Evolutionary conservation across 1,140 invertebrate species (phyloP), one percentile per base, ranked within the genome.

Genomic region (Schlechtendalia chinensis): DNA sequence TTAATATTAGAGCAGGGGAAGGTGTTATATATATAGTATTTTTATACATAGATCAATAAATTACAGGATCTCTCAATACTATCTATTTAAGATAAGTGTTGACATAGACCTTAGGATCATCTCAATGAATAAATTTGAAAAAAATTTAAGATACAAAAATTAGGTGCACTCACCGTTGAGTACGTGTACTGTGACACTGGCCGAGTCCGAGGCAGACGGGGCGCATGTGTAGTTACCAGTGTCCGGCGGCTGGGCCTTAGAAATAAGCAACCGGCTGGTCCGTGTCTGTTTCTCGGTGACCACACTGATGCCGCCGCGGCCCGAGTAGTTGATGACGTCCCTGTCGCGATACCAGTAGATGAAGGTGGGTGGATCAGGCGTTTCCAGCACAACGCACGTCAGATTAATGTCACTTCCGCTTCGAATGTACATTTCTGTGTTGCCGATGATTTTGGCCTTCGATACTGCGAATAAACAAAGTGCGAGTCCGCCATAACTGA

Each of bases 291-390:
- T 93, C 84, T 95, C 94, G 1, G 94, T 95, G 29, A 95, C 91
- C 29, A 96, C 93, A 83, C 90, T 94, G 83, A 96, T 94, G 59
- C 93, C 92, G 54, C 93, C 91, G 19, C 93, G 89, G 83, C 93
- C 90, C 72, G 92, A 93, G 86, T 96, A 95, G 88, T 95, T 96
- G 85, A 96, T 93, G 82, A 96, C 92, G 84, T 93, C 90, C 16
- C 90, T 90, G 63, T 93, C 94, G 83, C 93, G 92, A 86, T 95
- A 95, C 94, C 94, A 96, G 86, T 94, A 94, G 86, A 96, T 95
- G 86, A 94, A 95, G 83, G 90, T 91, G 56, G 94, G 94, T n/a
- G 94, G 93, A 82, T 94, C 93, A 0, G 94, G 93, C 39, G 93
- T 93, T 85, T 95, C 91, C 82, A 91, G 88, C 10, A 95, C 93